These are phyloP conservation scores for Perccottus glenii DNA, from an alignment of 2,113 vertebrate species.

Conservation along the genomic window DNA sequence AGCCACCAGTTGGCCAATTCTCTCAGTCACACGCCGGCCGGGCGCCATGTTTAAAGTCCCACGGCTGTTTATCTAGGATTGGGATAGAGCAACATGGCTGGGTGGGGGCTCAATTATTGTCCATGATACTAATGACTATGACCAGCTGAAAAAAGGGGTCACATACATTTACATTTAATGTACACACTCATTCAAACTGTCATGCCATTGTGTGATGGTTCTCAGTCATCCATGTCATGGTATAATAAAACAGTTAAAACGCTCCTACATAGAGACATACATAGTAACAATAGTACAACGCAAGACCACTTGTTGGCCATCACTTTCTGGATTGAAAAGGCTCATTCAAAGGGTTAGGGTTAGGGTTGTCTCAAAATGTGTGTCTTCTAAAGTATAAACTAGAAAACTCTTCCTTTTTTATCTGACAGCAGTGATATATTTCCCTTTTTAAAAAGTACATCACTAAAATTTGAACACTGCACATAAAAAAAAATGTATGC, in stretches of 20 bases:
- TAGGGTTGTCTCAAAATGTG: too few relatives aligned
- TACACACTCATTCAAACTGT: neutral
- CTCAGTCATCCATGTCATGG: neutral
- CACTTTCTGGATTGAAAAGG: neutral
- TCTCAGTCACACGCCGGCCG: slow-evolving; percentile 75
- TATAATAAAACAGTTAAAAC: neutral
- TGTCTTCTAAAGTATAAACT: neutral
- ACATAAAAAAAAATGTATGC: neutral
- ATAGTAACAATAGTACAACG: too few relatives aligned
- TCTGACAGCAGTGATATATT: too few relatives aligned
- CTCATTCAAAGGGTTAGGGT: too few relatives aligned
- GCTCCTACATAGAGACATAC: too few relatives aligned
- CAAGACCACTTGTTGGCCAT: too few relatives aligned
- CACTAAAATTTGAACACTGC: neutral
- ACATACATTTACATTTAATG: neutral
- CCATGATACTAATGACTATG: slow-evolving; percentile 15
- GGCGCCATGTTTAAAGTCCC: slow-evolving; percentile 78
- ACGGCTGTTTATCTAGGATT: slow-evolving; percentile 69
- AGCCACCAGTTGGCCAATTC: slow-evolving; percentile 77
- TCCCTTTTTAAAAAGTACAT: too few relatives aligned
- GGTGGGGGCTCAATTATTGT: slow-evolving; percentile 24
- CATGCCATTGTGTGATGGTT: neutral
- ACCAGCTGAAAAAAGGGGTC: slow-evolving; percentile 32
- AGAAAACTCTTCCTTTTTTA: neutral
- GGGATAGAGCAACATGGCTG: slow-evolving; percentile 43